Conservation (phyloP, 2,888 invertebrate species). For the Zaprionus lineosus region DNA sequence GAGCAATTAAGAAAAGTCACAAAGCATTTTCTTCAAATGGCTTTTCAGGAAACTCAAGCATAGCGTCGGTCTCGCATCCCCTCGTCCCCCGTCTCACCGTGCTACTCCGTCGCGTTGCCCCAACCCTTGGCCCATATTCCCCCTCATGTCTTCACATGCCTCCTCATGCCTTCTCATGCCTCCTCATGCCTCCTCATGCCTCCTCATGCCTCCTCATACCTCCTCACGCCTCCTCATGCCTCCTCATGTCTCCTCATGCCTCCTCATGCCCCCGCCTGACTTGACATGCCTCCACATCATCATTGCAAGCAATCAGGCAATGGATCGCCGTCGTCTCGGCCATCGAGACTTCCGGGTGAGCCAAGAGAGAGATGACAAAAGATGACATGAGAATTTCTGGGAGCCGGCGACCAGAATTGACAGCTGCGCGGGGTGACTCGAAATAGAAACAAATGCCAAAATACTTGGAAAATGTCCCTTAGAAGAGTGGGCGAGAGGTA, state of each 20-base stretch:
- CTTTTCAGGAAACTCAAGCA: constrained; percentile 6
- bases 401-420: constrained; percentile 24
- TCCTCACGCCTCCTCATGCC: too few relatives aligned
- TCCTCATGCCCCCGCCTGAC: too few relatives aligned
- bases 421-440: constrained; percentile 37
- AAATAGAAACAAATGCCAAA: constrained; percentile 43
- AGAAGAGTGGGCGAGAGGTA: too few relatives aligned
- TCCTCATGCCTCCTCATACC: too few relatives aligned
- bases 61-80: background rate
- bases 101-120: background rate
- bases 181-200: too few relatives aligned
- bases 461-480: constrained; percentile 44
- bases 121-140: too few relatives aligned
- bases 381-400: constrained; percentile 34
- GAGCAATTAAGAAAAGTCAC: constrained; percentile 25
- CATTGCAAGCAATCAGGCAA: background rate
- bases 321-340: constrained; percentile 3
- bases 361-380: constrained; percentile 41
- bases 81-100: background rate
- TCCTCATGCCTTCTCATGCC: too few relatives aligned
- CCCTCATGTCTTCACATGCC: too few relatives aligned
- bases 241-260: too few relatives aligned
- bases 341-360: constrained; percentile 59
- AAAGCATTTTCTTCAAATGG: constrained; percentile 20
- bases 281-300: too few relatives aligned